Base-by-base conservation (phyloP, 2,888 invertebrate genomes). In the Galerucella nymphaeae region DNA sequence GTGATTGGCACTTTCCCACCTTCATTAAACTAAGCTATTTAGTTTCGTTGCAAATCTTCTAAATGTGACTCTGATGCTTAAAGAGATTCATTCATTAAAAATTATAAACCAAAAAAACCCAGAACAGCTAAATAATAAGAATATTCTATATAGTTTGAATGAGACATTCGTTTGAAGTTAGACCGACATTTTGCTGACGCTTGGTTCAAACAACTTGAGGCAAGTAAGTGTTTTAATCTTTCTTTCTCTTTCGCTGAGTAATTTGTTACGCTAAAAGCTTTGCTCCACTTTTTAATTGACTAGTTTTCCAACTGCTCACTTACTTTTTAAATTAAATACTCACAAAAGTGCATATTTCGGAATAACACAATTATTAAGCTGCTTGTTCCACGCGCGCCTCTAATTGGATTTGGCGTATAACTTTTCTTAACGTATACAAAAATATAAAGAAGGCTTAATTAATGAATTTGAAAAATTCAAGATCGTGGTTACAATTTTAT, bases 241-340 rank as follows among this genome's bases (percentile, higher is more conserved):
- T 11, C 30, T 30, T 30, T 30, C 30, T 30, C 30, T 30, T 8
- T 30, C 30, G 30, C 11, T 18, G 10, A 57, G 57, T 14, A 55
- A 42, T 70, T 70, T 45, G 53, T 63, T 57, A 42, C 38, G 53
- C 70, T 70, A 70, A 70, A 70, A 70, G 70, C 70, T 70, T 64
- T 64, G 18, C 55, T 63, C 16, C 64, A 57, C 53, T 62, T 57
- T 64, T 67, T 67, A 59, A 67, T 67, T 67, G 58, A 67, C 67
- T 67, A 67, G 59, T 67, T 67, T 45, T 67, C 45, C 67, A 67
- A 18, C 23, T 20, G 48, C 30, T 67, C 58, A 59, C 23, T 58
- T 16, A 59, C 38, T 45, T 59, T 67, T 20, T 42, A 59, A 58
- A 67, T 59, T 38, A 59, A 67, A 67, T 59, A 59, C 48, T 66